Percentiles rank a stretch among this genome's conserved stretches.
phyloP scores from a whole-genome alignment of 2,888 invertebrate genomes.

The Coenonympha glycerion region DNA sequence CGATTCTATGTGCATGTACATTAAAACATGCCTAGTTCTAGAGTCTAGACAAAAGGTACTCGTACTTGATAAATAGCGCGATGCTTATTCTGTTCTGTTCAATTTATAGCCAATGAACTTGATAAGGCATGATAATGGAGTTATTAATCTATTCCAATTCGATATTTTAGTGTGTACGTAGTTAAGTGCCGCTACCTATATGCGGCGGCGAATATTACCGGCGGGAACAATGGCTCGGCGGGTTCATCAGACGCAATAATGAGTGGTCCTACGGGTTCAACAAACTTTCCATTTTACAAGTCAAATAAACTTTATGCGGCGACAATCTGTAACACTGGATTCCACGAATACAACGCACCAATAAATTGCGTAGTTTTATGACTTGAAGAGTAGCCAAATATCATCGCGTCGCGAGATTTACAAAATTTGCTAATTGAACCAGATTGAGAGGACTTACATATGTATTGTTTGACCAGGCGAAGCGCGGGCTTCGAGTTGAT shows the following conservation, averaged over 20 bases:
- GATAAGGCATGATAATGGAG: not conserved
- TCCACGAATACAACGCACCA: conserved; percentile 32
- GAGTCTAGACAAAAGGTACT: not conserved
- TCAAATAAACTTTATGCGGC: conserved; percentile 51
- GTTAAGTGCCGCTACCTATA: conserved; percentile 29
- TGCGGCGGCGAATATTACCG: conserved; percentile 41
- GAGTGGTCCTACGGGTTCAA: conserved; percentile 70
- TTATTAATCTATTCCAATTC: conserved; percentile 14
- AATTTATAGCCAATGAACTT: not conserved
- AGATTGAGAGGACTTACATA: conserved; percentile 14
- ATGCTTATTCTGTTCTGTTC: not conserved
- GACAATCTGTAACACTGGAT: conserved; percentile 49
- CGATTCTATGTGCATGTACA: not conserved
- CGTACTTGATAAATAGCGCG: not conserved
- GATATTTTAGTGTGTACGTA: conserved; percentile 19
- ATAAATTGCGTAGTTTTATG: conserved; percentile 43
- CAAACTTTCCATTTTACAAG: conserved; percentile 64
- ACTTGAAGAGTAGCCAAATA: conserved; percentile 47
- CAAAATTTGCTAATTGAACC: conserved; percentile 20
- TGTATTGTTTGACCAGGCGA: too few relatives aligned
- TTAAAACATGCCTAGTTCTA: not conserved
- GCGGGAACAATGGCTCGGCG: conserved; percentile 62
- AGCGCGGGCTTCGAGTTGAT: too few relatives aligned
- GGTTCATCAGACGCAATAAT: conserved; percentile 72
- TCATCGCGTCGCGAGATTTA: conserved; percentile 21